These are phyloP conservation scores for Antheraea yamamai DNA, from an alignment of 2,888 invertebrate species.

Conservation along the genomic window DNA sequence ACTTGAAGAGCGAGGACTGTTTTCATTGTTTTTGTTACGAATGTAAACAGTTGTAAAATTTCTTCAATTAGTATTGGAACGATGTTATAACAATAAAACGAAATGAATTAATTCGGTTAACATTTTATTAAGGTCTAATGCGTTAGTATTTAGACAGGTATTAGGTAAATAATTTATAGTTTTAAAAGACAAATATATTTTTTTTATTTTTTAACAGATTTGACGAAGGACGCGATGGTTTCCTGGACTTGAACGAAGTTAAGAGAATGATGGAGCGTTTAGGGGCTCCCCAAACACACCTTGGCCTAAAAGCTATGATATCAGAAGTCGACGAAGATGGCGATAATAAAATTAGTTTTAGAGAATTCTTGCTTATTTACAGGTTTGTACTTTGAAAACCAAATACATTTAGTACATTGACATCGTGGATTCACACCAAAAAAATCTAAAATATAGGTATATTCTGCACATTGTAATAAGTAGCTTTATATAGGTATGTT, in stretches of 20 bases:
- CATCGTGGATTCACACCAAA: neutral
- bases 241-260: constrained; percentile 92
- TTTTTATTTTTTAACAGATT: constrained; percentile 84
- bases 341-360: constrained; percentile 93
- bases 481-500: neutral
- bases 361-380: constrained; percentile 92
- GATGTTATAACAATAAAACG: neutral
- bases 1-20: neutral
- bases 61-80: neutral
- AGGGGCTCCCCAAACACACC: constrained; percentile 97
- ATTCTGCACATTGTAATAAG: neutral
- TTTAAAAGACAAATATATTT: neutral
- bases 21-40: neutral
- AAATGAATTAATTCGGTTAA: neutral
- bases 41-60: neutral
- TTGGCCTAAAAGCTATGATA: constrained; percentile 97
- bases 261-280: constrained; percentile 98
- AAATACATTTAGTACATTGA: neutral
- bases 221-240: constrained; percentile 94
- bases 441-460: neutral
- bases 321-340: constrained; percentile 93
- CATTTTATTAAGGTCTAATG: neutral
- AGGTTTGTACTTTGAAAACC: constrained; percentile 54
- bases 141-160: neutral
- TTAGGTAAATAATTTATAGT: neutral